Evolutionary conservation across 2,797 vertebrate species (phyloP).

Genomic region (Paramormyrops hopkinsi): DNA sequence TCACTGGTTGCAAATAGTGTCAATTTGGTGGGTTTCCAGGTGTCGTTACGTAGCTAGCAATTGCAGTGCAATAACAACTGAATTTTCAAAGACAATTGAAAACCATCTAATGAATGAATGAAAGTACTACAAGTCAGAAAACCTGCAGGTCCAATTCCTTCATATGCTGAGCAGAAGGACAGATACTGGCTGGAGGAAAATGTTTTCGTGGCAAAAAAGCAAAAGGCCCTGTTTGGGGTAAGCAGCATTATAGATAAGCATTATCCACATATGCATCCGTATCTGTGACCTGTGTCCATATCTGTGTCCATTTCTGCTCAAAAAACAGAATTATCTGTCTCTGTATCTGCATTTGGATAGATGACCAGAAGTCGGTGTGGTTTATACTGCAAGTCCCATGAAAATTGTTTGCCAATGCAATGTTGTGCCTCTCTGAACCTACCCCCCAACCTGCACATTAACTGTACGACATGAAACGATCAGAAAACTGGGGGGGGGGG

Average conservation of each 20-base stretch:
- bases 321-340: background rate
- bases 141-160: background rate
- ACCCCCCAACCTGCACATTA: background rate
- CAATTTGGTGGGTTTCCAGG: background rate
- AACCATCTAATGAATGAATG: background rate
- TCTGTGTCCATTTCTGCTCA: background rate
- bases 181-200: background rate
- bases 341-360: background rate
- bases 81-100: background rate
- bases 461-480: too few relatives aligned
- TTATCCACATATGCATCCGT: background rate
- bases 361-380: background rate
- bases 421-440: background rate
- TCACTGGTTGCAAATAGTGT: background rate
- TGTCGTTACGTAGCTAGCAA: background rate
- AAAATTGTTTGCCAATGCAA: background rate
- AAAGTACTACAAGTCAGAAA: background rate
- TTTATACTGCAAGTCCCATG: background rate
- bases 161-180: background rate
- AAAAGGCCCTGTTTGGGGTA: background rate
- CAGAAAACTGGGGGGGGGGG: too few relatives aligned
- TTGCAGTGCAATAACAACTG: background rate
- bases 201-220: background rate
- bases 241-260: background rate
- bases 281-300: background rate